These are phyloP conservation scores for Isaurus tuberculatus DNA, from an alignment of 92 coral and sea anemone species.

Conservation along the genomic window DNA sequence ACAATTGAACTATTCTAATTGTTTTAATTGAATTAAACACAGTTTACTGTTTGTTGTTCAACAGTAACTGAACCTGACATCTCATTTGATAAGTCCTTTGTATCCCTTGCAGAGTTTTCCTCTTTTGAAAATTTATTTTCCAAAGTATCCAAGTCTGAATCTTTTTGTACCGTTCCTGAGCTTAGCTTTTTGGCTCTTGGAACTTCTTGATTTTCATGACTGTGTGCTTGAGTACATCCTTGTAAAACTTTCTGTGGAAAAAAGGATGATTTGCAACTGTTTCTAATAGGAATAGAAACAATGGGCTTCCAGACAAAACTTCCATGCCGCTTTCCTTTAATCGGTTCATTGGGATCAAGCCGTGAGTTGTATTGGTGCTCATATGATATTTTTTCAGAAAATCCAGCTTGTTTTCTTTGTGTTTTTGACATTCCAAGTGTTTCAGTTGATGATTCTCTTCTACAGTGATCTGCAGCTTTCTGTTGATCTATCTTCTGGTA, in stretches of 20 bases:
- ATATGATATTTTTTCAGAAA: constrained; percentile 87
- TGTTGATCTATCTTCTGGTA: constrained; percentile 55
- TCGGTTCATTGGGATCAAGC: constrained; percentile 87
- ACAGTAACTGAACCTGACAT: neutral
- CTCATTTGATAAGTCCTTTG: neutral
- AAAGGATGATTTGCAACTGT: neutral
- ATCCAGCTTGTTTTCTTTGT: neutral
- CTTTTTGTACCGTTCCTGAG: constrained; percentile 20
- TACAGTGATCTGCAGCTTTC: constrained; percentile 42
- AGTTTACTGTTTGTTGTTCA: neutral
- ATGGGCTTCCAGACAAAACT: constrained; percentile 89
- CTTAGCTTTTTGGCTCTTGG: neutral
- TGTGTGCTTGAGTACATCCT: neutral
- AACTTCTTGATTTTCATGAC: neutral
- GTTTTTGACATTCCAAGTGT: constrained; percentile 42
- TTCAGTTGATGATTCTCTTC: constrained; percentile 50
- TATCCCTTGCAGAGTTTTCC: neutral
- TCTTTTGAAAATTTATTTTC: neutral
- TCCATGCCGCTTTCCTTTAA: constrained; percentile 92
- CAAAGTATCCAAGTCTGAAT: neutral
- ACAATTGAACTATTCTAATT: too few relatives aligned
- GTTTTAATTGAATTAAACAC: too few relatives aligned
- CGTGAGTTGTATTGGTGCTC: constrained; percentile 97
- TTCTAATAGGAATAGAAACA: constrained; percentile 44
- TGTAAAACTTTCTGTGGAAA: neutral